phyloP scores from a whole-genome alignment of 2,888 invertebrate species.

The Ellobium chinense region DNA sequence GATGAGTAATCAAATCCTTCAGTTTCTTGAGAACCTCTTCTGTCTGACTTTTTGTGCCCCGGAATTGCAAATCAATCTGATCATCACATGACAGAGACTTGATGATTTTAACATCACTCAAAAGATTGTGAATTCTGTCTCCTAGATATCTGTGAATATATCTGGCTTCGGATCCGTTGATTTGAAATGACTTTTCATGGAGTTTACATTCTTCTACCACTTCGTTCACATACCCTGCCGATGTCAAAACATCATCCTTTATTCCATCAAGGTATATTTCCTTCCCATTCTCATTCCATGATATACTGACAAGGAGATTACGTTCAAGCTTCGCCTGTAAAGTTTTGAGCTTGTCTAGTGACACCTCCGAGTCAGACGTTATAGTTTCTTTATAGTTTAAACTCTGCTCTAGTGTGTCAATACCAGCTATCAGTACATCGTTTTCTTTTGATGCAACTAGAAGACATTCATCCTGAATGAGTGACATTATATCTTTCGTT shows the following conservation, averaged over 20 bases:
- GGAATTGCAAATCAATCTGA: background rate
- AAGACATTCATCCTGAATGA: background rate
- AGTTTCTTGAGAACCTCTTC: background rate
- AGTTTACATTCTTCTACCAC: background rate
- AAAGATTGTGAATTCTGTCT: background rate
- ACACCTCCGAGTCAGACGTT: background rate
- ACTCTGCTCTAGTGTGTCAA: background rate
- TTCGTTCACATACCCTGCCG: background rate
- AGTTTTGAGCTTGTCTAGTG: background rate
- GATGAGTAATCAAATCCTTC: background rate
- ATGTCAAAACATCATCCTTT: constrained; percentile 26
- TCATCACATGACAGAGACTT: background rate
- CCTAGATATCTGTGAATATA: background rate
- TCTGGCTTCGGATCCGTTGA: background rate
- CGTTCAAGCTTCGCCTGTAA: background rate
- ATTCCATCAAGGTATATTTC: constrained; percentile 20
- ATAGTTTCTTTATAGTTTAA: constrained; percentile 20
- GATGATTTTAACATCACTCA: background rate
- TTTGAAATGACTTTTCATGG: constrained; percentile 10
- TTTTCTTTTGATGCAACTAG: constrained; percentile 7
- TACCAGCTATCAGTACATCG: background rate
- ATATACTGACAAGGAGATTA: constrained; percentile 10
- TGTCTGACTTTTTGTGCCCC: too few species aligned
- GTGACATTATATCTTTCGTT: background rate
- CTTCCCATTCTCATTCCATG: constrained; percentile 6